Evolutionary conservation across 1,140 invertebrate genomes (phyloP).

Genomic region (Cotesia vestalis): DNA sequence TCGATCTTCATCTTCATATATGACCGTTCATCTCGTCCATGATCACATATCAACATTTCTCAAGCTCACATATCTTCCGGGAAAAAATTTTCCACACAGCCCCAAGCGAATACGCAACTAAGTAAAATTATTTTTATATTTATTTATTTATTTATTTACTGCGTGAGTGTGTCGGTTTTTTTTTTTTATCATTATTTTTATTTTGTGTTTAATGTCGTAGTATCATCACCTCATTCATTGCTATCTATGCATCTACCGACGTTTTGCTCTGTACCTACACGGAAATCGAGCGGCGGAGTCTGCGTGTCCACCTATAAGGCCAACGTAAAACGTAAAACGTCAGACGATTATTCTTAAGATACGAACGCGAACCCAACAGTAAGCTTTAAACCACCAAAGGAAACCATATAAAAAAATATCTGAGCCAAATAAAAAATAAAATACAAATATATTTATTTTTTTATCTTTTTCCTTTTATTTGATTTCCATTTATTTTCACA

Average conservation of each 20-base stretch:
- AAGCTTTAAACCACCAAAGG: slow-evolving; percentile 19
- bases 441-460: too few species aligned
- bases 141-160: slow-evolving; percentile 24
- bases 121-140: slow-evolving; percentile 8
- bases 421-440: too few species aligned
- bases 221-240: slow-evolving; percentile 44
- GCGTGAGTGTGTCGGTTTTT: not conserved
- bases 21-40: slow-evolving; percentile 43
- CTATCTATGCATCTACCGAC: slow-evolving; percentile 54
- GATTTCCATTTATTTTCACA: too few species aligned
- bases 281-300: slow-evolving; percentile 6
- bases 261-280: slow-evolving; percentile 26
- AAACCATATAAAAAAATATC: slow-evolving; percentile 8
- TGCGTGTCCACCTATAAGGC: slow-evolving; percentile 4
- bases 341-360: slow-evolving; percentile 39
- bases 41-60: slow-evolving; percentile 23
- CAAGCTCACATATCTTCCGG: too few species aligned
- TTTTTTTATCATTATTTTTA: slow-evolving; percentile 15
- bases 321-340: not conserved
- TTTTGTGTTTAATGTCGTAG: slow-evolving; percentile 34
- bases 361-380: slow-evolving; percentile 1
- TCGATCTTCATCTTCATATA: slow-evolving; percentile 28
- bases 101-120: not conserved
- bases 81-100: too few species aligned
- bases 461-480: too few species aligned